A percentile compares a stretch with the other conserved stretches of the same genome.
Conservation (phyloP, 2,888 invertebrate genomes). For the Dorcus hopei region DNA sequence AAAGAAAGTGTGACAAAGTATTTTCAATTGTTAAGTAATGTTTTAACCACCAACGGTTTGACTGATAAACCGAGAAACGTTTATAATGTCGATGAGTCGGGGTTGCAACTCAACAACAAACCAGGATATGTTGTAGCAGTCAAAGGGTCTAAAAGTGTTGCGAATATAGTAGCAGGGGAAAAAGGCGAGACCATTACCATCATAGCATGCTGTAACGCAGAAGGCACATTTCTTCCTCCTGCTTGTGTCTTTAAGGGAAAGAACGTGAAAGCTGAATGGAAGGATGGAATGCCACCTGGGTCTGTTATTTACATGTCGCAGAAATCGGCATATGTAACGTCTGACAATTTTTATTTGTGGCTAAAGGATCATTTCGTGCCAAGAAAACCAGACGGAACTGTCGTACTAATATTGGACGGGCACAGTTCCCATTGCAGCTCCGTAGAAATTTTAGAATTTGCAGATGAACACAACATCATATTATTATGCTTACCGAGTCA, state of each 20-base stretch:
- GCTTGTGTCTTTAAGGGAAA: slow-evolving; percentile 32
- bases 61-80: too few species aligned
- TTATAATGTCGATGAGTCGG: too few species aligned
- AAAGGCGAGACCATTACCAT: slow-evolving; percentile 37
- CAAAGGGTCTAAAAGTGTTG: slow-evolving; percentile 31
- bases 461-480: slow-evolving; percentile 16
- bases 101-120: slow-evolving; percentile 2
- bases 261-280: slow-evolving; percentile 25
- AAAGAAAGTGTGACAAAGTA: slow-evolving; percentile 23
- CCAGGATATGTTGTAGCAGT: slow-evolving; percentile 33
- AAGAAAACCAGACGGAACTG: slow-evolving; percentile 15
- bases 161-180: slow-evolving; percentile 29
- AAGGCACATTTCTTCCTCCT: slow-evolving; percentile 34
- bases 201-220: slow-evolving; percentile 39
- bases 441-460: slow-evolving; percentile 15
- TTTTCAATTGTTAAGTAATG: too few species aligned
- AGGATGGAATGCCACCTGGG: slow-evolving; percentile 23
- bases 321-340: slow-evolving; percentile 3
- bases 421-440: slow-evolving; percentile 18
- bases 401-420: slow-evolving; percentile 18
- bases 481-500: slow-evolving; percentile 19
- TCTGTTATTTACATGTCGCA: slow-evolving; percentile 24
- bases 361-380: slow-evolving; percentile 11
- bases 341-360: slow-evolving; percentile 5
- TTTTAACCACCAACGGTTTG: too few species aligned